Conservation (phyloP, 2,797 vertebrate genomes). For the Phoeniculus purpureus region DNA sequence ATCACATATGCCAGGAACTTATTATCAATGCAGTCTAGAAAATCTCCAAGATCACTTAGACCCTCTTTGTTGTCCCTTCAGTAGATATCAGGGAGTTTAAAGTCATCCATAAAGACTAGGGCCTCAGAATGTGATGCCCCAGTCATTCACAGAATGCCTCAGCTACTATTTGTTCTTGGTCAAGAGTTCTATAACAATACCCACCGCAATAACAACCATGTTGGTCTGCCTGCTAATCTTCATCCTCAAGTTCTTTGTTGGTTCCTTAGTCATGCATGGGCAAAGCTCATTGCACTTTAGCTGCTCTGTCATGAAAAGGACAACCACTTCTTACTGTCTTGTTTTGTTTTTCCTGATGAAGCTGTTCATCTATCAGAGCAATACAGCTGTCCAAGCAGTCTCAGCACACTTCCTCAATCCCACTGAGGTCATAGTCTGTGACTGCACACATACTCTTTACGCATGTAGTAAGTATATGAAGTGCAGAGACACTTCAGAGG, state of each 20-base stretch:
- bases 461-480: neutral
- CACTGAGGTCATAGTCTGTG: neutral
- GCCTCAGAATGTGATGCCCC: neutral
- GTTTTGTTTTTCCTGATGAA: neutral
- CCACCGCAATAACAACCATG: neutral
- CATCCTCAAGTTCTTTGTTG: neutral
- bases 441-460: neutral
- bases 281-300: neutral
- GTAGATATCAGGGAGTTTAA: neutral
- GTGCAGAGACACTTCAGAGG: neutral
- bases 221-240: neutral
- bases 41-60: neutral
- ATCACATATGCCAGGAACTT: neutral
- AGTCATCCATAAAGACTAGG: neutral
- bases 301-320: neutral
- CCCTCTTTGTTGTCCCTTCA: neutral
- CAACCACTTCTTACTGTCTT: neutral
- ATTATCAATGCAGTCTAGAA: neutral
- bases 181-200: neutral
- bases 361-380: neutral
- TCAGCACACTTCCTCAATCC: neutral
- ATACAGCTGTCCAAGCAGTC: too few species aligned
- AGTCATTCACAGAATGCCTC: neutral
- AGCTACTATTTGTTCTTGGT: neutral
- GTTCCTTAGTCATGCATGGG: accelerated